Conservation (phyloP, 2,888 invertebrate genomes). For the Schrankia costaestrigalis region DNA sequence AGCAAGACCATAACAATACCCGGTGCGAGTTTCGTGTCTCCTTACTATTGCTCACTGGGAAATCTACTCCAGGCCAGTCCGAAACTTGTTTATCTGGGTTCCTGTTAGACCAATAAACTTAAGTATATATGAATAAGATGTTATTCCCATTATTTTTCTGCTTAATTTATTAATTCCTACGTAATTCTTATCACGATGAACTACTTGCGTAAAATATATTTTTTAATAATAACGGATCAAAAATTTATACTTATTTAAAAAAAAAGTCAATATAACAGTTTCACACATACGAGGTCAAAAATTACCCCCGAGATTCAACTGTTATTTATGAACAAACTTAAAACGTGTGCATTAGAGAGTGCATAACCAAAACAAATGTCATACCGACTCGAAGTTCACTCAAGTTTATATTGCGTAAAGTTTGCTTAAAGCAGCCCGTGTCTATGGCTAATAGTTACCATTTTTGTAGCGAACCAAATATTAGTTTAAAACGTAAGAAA, state of each 20-base stretch:
- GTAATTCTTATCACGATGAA: no score
- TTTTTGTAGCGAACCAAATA: slow-evolving; percentile 17
- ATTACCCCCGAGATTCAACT: slow-evolving; percentile 33
- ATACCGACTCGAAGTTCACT: slow-evolving; percentile 27
- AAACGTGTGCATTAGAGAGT: slow-evolving; percentile 33
- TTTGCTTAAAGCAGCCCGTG: slow-evolving; percentile 19
- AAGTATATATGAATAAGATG: no score
- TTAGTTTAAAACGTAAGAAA: background rate
- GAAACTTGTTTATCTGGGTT: no score
- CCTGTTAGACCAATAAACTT: no score
- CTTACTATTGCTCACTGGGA: no score
- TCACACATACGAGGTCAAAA: slow-evolving; percentile 37
- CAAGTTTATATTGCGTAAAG: slow-evolving; percentile 28
- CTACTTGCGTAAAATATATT: no score
- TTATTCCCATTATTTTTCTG: no score
- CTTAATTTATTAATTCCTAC: no score
- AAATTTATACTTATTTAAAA: slow-evolving; percentile 19
- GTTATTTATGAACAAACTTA: slow-evolving; percentile 36
- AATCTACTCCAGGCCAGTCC: no score
- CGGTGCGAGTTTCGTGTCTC: no score
- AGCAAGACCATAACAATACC: no score
- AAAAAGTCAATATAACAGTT: slow-evolving; percentile 15
- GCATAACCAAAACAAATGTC: slow-evolving; percentile 38
- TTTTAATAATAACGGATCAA: no score
- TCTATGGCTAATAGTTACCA: slow-evolving; percentile 15